phyloP scores from a whole-genome alignment of 2,797 vertebrate genomes.

The Pteropus rufus region DNA sequence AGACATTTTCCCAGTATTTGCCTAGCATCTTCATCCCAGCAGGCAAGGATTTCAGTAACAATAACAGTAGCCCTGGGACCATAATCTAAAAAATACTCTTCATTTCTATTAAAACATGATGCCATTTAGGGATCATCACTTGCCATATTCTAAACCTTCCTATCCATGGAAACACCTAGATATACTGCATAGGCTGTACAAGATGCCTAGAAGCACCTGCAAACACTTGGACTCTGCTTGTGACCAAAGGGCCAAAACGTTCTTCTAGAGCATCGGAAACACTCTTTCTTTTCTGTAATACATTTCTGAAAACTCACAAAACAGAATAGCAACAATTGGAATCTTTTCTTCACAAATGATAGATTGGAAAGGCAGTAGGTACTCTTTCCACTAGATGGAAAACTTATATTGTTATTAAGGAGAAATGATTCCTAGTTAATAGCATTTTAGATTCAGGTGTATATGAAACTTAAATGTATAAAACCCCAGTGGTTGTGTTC shows the following conservation, averaged over 20 bases:
- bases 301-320: neutral
- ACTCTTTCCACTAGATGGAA: neutral
- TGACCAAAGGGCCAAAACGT: constrained; percentile 84
- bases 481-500: too few species aligned
- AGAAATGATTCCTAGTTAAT: neutral
- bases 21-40: constrained; percentile 82
- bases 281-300: neutral
- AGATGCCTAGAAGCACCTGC: constrained; percentile 80
- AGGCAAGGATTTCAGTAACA: constrained; percentile 80
- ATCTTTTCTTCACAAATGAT: neutral
- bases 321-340: neutral
- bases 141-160: constrained; percentile 88
- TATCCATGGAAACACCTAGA: constrained; percentile 85
- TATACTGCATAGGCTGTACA: constrained; percentile 82
- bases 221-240: constrained; percentile 79
- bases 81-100: constrained; percentile 59
- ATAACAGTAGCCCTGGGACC: constrained; percentile 88
- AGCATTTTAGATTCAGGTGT: neutral
- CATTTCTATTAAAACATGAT: constrained; percentile 83
- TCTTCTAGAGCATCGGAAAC: constrained; percentile 38
- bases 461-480: neutral
- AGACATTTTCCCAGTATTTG: constrained; percentile 80
- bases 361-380: neutral
- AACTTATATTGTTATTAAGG: neutral
- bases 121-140: constrained; percentile 87